These are phyloP conservation scores for Lepas anatifera DNA, from an alignment of 2,888 invertebrate species.

Conservation along the genomic window DNA sequence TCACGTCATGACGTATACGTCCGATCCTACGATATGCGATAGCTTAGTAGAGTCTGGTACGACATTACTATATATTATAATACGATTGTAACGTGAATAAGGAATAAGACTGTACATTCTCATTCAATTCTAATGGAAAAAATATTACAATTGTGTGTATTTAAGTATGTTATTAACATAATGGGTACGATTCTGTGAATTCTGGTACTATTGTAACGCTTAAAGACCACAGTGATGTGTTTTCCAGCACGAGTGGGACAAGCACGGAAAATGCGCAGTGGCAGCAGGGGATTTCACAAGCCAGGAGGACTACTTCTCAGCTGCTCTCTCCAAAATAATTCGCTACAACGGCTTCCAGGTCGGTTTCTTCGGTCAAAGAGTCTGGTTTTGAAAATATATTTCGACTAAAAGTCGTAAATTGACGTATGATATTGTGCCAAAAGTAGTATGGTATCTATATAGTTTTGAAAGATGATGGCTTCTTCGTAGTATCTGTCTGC, in stretches of 20 bases:
- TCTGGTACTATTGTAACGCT: too few relatives aligned
- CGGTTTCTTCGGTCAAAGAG: not conserved
- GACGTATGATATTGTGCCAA: not conserved
- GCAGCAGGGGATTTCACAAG: not conserved
- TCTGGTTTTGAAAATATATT: not conserved
- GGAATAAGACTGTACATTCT: too few relatives aligned
- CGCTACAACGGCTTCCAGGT: not conserved
- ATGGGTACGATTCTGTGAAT: too few relatives aligned
- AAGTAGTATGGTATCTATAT: not conserved
- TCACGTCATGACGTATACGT: too few relatives aligned
- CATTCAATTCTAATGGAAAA: too few relatives aligned
- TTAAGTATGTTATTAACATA: too few relatives aligned
- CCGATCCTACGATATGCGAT: too few relatives aligned
- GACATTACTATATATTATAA: too few relatives aligned
- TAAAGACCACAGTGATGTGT: too few relatives aligned
- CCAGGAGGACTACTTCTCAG: not conserved
- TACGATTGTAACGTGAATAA: too few relatives aligned
- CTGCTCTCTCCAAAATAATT: not conserved
- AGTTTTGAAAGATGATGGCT: not conserved
- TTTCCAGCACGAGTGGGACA: conserved; percentile 2
- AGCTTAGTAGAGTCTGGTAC: too few relatives aligned
- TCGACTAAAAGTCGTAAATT: not conserved
- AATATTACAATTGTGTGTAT: too few relatives aligned
- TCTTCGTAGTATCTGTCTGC: not conserved
- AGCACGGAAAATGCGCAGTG: not conserved